Percentiles rank a stretch among this genome's conserved stretches.
Evolutionary conservation across 2,888 invertebrate species (phyloP).

Genomic region (Chymomyza amoena): DNA sequence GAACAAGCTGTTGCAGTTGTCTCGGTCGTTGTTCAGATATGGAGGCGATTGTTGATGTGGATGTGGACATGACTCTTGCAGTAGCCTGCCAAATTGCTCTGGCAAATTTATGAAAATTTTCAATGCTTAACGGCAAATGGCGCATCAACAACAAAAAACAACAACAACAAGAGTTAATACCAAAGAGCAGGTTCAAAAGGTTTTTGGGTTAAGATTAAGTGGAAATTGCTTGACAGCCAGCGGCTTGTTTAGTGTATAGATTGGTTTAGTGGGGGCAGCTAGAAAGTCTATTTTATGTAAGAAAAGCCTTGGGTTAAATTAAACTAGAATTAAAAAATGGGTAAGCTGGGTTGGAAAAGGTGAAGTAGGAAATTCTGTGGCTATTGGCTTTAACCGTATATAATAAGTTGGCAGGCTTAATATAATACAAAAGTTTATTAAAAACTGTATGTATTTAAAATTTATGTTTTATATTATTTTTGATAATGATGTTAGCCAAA

Average conservation of each 20-base stretch:
- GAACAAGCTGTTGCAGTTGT: constrained; percentile 5
- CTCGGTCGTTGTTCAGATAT: not conserved
- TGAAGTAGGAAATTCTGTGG: not conserved
- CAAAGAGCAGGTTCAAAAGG: constrained; percentile 50
- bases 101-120: constrained; percentile 57
- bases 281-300: not conserved
- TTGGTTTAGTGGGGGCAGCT: constrained; percentile 27
- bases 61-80: constrained; percentile 23
- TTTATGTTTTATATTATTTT: no score
- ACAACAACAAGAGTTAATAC: constrained; percentile 3
- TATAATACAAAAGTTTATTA: no score
- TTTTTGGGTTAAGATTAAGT: constrained; percentile 56
- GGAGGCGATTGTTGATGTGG: constrained; percentile 8
- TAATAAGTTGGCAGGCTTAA: no score
- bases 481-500: no score
- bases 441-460: no score
- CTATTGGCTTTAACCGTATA: no score
- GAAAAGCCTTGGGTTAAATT: not conserved
- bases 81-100: constrained; percentile 54
- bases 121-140: constrained; percentile 39
- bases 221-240: constrained; percentile 26
- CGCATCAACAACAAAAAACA: constrained; percentile 18
- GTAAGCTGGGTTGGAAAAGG: not conserved
- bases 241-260: constrained; percentile 21
- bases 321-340: not conserved